Base-by-base conservation (phyloP, 1,140 invertebrate genomes). In the Nilaparvata lugens region DNA sequence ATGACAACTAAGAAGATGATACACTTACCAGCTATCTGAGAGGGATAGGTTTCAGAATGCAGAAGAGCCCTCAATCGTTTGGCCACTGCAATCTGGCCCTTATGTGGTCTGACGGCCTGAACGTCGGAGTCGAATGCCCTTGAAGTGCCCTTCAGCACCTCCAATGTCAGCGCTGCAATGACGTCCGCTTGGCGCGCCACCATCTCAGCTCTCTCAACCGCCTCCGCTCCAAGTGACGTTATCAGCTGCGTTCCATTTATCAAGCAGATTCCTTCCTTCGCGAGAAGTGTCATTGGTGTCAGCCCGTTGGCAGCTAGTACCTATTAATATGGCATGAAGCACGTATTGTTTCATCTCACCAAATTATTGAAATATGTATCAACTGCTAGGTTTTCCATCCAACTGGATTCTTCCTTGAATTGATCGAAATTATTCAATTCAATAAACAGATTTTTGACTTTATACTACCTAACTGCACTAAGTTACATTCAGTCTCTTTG, bases 201-300 rank as follows among this genome's bases (percentile, higher is more conserved):
- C 85, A 2, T 85, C 84, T 69, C 74, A 0, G 84, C 81, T 64
- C 85, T 72, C 67, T 86, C 81, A 3, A 86, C 73, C 13, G 83
- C 85, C 74, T 87, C 82, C 14, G 83, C 81, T 28, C 85, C 87
- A 38, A 89, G 71, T 18, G 85, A 79, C 24, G 84, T 82, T 45
- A 88, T 88, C 48, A 89, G 73, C 70, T 89, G 87, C 14, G 86
- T 89, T 56, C 86, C 86, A 72, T 89, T 89, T 64, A 89, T 85
- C 55, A 89, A 68, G 13, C 85, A 83, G 21, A 89, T 68, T 16
- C 86, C 86, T 77, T 88, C 86, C 76, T 88, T 88, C 13, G 84
- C 77, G 57, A 77, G 75, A n/a, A 86, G 72, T 23, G 71, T 72
- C 40, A 88, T 77, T 9, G 84, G 83, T 61, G 74, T 72, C 21